Percentiles rank a stretch among this genome's conserved stretches.
Evolutionary conservation across 2,113 vertebrate genomes (phyloP).

Genomic region (Nothobranchius kuhntae): DNA sequence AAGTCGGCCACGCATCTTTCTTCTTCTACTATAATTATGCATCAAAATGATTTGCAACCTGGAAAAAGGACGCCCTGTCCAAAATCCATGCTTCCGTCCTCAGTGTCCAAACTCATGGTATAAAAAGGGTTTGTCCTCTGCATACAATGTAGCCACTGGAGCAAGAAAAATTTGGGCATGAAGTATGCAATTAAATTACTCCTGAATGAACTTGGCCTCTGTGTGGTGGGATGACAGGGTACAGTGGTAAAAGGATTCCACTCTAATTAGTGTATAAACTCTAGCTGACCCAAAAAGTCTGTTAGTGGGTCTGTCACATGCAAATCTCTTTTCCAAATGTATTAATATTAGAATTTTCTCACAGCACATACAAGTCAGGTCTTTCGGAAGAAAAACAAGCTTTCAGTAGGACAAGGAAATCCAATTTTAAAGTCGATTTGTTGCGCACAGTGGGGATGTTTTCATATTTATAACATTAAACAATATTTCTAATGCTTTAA

Average conservation of each 20-base stretch:
- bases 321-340: background rate
- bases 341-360: background rate
- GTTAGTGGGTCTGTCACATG: background rate
- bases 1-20: background rate
- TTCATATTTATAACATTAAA: too few relatives aligned
- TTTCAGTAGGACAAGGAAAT: too few relatives aligned
- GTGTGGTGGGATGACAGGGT: slow-evolving; percentile 44
- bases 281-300: slow-evolving; percentile 34
- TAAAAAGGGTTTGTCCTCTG: slow-evolving; percentile 48
- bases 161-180: slow-evolving; percentile 59
- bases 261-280: slow-evolving; percentile 70
- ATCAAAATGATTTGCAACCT: slow-evolving; percentile 34
- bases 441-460: too few relatives aligned
- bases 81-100: slow-evolving; percentile 26
- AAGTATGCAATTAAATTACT: slow-evolving; percentile 75
- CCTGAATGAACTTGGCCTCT: slow-evolving; percentile 66
- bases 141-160: slow-evolving; percentile 59
- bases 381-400: background rate
- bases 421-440: too few relatives aligned
- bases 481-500: too few relatives aligned
- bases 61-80: slow-evolving; percentile 27
- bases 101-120: slow-evolving; percentile 37
- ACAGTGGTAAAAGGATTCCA: slow-evolving; percentile 59
- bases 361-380: background rate
- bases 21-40: slow-evolving; percentile 31